Evolutionary conservation across 2,797 vertebrate genomes (phyloP), one percentile per base, ranked within the genome.

Genomic region (Fratercula arctica): DNA sequence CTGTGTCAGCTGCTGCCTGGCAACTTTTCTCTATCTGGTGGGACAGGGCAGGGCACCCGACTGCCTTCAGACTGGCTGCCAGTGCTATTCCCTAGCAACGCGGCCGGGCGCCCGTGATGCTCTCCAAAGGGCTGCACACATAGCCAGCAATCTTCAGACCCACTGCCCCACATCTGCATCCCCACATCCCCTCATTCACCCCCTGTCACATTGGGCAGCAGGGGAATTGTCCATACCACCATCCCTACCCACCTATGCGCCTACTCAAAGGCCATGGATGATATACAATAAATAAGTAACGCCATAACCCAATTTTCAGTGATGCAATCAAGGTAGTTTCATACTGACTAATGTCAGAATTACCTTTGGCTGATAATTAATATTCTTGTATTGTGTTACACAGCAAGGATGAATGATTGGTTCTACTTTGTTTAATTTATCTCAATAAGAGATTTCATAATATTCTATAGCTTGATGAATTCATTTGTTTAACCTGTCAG

Each of bases 401-500:
- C 43, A 56, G 95, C n/a, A 77, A 97, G 96, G 88, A 97, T 95
- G 79, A 98, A 97, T 98, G 96, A 98, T 98, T 97, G 94, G 95
- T 96, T 98, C 83, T 97, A 96, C 95, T 97, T 97, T 97, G 96
- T 96, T 97, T 98, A 97, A 98, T 98, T 98, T 97, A 97, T 98
- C 94, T 97, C 97, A 98, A 75, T 98, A 97, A 98, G 87, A 96
- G 95, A 96, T 97, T 98, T 97, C 95, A 97, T 98, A 98, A 97
- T 97, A 98, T 97, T 96, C 97, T 96, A 96, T 97, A 98, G 95
- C 87, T 98, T 98, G 98, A 98, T 98, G 97, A 97, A 97, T 98
- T 98, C 91, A 98, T 98, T 98, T 98, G 98, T 98, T 98, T 98
- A 97, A 97, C 95, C 97, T 98, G 97, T 98, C 98, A 98, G 80